Evolutionary conservation across 2,113 vertebrate genomes (phyloP).

Genomic region (Erythrolamprus reginae): DNA sequence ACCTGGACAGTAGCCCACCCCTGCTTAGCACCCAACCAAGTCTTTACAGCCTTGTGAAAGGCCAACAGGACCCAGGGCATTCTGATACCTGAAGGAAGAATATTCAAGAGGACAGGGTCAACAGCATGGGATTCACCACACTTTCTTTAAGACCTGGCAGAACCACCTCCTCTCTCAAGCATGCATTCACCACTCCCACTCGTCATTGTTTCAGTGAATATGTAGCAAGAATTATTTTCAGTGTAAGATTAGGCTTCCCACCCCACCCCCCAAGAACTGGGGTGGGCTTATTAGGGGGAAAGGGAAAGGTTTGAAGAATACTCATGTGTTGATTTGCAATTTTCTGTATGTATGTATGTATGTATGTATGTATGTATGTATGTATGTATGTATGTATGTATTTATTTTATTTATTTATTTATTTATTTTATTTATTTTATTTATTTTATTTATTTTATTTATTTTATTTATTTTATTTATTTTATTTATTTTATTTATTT

Average conservation of each 20-base stretch:
- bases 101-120: neutral
- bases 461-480: too few relatives aligned
- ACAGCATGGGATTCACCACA: neutral
- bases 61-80: neutral
- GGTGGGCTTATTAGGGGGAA: neutral
- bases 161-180: neutral
- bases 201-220: neutral
- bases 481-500: too few relatives aligned
- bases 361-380: too few relatives aligned
- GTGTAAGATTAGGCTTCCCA: neutral
- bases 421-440: too few relatives aligned
- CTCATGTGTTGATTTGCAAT: neutral
- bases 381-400: too few relatives aligned
- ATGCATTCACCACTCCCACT: neutral
- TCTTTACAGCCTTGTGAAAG: neutral
- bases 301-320: neutral
- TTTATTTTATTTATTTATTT: too few relatives aligned
- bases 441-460: too few relatives aligned
- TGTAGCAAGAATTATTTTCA: neutral
- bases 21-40: neutral
- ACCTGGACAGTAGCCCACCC: too few relatives aligned
- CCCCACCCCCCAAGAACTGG: neutral
- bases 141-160: neutral
- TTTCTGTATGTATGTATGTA: too few relatives aligned
- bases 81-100: neutral